Conservation (phyloP, 2,113 vertebrate genomes). For the Tachycineta bicolor region DNA sequence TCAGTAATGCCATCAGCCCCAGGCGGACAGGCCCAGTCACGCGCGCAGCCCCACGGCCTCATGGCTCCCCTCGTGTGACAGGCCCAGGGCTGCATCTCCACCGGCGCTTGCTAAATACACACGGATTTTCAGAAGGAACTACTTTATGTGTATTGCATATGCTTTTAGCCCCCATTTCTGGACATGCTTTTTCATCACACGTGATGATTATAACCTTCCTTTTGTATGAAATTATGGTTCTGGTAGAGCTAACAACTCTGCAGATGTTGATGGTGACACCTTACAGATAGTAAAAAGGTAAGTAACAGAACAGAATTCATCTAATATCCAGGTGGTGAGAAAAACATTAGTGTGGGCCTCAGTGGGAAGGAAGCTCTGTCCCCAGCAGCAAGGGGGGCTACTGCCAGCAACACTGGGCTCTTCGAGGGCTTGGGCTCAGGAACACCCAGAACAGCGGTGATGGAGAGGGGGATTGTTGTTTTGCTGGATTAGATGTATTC, state of each 20-base stretch:
- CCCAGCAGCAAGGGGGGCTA: neutral
- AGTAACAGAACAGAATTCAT: neutral
- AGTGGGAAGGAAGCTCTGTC: neutral
- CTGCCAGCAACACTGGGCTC: neutral
- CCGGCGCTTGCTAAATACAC: neutral
- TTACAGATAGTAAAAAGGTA: neutral
- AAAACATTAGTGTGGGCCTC: neutral
- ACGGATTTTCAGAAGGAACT: neutral
- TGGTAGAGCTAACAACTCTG: neutral
- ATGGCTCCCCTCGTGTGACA: neutral
- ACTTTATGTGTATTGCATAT: neutral
- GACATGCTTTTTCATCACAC: neutral
- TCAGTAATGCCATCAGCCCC: slow-evolving; percentile 9
- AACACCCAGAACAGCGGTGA: neutral
- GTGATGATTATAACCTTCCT: neutral
- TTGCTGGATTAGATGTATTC: neutral
- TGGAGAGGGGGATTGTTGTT: neutral
- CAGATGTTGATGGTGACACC: neutral
- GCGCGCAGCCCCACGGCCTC: neutral
- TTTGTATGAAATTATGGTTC: neutral
- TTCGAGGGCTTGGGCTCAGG: neutral
- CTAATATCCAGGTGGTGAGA: neutral
- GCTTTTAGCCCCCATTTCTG: neutral
- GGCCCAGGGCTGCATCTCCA: neutral
- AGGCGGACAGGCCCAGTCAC: neutral